Base-by-base conservation (phyloP, 2,888 invertebrate genomes). In the Trachelus tabidus region DNA sequence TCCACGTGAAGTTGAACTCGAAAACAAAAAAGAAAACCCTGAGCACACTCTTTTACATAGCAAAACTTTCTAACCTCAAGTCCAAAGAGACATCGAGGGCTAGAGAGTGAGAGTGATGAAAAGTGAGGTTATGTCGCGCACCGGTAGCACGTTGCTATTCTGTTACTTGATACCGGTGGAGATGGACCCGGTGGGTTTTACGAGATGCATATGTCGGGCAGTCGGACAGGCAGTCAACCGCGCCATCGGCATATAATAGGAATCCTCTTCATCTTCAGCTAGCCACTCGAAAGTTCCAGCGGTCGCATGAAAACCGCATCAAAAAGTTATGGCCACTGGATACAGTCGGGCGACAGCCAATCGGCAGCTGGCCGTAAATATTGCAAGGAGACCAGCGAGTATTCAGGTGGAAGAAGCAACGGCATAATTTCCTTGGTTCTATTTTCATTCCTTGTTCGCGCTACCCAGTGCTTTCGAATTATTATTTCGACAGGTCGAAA, bases 121-220 rank as follows among this genome's bases (percentile, higher is more conserved):
- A 23, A 56, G 56, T 56, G 56, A 56, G 56, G 56, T 56, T 56
- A 56, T 56, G 23, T 34, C 33, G 30, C 31, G 37, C 68, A 37
- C 77, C 77, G 37, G 30, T 68, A 35, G 40, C 15, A 30, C 73
- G 9, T 56, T 56, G 56, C 23, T 23, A 56, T 56, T 56, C 56
- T 56, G 56, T 56, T 56, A 56, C 31, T 31, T 3, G 34, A 12
- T 31, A 68, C 23, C 34, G 69, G 34, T 31, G 71, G 6, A 31
- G 31, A 23, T 71, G 71, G 71, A 12, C 33, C 75, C 56, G 23
- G 56, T 56, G 23, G 68, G 77, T 77, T 82, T 83, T 79, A 79
- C 83, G 81, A 85, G 83, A 85, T 82, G 82, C 84, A 82, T 85
- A 86, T 86, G 79, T 86, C 86, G 83, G 84, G 80, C 84, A 86